These are phyloP conservation scores for Pyrrhia umbra DNA, from an alignment of 2,888 invertebrate species.

Conservation along the genomic window DNA sequence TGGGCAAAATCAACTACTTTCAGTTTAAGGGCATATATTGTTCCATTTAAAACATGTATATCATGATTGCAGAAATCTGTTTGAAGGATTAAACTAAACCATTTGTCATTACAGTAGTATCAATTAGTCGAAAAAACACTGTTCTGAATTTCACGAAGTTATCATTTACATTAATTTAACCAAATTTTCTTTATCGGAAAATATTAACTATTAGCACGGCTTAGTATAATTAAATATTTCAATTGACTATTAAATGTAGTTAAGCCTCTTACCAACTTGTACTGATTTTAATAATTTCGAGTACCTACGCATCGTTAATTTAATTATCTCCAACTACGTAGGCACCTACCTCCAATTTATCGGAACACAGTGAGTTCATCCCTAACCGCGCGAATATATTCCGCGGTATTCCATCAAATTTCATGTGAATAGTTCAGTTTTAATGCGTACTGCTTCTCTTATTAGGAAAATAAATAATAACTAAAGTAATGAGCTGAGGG, in stretches of 20 bases:
- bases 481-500: neutral
- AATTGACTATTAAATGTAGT: neutral
- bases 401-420: no score
- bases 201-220: neutral
- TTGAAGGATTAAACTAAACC: no score
- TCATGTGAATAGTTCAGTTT: neutral
- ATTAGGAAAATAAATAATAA: neutral
- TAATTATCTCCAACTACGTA: neutral
- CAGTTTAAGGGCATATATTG: neutral
- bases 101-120: no score
- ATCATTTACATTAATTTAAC: no score
- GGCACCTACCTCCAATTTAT: neutral
- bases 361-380: neutral
- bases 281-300: neutral
- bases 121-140: no score
- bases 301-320: neutral
- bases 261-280: neutral
- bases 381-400: neutral
- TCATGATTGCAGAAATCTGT: no score
- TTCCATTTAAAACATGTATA: neutral
- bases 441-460: neutral
- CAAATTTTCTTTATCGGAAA: no score
- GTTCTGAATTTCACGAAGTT: no score
- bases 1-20: conserved; percentile 27
- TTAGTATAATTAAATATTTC: neutral